Conservation (phyloP, 2,888 invertebrate species). For the Pilophorus perplexus region DNA sequence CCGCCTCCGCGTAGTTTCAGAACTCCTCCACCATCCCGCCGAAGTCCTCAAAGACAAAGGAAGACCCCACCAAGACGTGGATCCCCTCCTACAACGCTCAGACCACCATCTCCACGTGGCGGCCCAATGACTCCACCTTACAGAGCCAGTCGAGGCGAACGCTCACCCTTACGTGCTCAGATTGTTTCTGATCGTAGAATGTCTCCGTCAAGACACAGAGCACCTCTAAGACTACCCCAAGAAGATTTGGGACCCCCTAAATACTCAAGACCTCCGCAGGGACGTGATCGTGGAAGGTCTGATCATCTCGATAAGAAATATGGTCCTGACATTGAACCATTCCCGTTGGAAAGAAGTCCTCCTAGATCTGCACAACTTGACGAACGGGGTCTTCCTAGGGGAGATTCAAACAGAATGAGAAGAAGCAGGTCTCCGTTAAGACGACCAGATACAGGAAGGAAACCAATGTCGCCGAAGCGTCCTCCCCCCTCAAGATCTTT, state of each 20-base stretch:
- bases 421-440: conserved; percentile 3
- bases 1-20: too few relatives aligned
- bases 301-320: not conserved
- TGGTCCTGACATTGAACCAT: not conserved
- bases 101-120: not conserved
- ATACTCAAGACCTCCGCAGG: not conserved
- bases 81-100: not conserved
- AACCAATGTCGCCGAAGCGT: too few relatives aligned
- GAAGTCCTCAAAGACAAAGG: not conserved
- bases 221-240: not conserved
- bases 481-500: too few relatives aligned
- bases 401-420: not conserved
- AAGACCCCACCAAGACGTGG: not conserved
- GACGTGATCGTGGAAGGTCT: not conserved
- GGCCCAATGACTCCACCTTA: too few relatives aligned
- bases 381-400: too few relatives aligned
- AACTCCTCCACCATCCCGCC: not conserved
- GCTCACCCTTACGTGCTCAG: not conserved
- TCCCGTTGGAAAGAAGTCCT: not conserved
- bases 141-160: not conserved
- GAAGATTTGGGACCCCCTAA: not conserved
- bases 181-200: not conserved
- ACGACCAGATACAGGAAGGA: too few relatives aligned
- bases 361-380: too few relatives aligned
- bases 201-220: not conserved